phyloP scores from a whole-genome alignment of 2,797 vertebrate genomes.

The Merluccius polli region DNA sequence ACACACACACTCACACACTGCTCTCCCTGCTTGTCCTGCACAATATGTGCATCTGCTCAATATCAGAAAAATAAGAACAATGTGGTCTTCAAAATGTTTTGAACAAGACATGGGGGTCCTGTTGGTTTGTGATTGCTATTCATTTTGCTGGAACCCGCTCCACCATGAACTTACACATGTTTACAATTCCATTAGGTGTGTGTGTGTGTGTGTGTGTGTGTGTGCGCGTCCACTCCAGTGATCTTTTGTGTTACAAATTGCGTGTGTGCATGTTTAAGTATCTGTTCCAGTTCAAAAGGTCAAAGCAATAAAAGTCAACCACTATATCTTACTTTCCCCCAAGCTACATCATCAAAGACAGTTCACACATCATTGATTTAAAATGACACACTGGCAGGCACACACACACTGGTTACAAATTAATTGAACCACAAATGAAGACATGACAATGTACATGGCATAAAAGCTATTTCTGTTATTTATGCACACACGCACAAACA shows the following conservation, averaged over 20 bases:
- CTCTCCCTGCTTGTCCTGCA: no score
- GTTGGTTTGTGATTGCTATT: no score
- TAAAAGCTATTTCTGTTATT: background rate
- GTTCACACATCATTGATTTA: background rate
- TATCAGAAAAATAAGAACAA: background rate
- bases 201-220: constrained; percentile 1
- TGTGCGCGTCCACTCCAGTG: background rate
- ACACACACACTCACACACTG: constrained; percentile 4
- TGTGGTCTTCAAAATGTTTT: background rate
- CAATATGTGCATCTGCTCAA: no score
- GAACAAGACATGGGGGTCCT: no score
- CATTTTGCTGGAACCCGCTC: no score
- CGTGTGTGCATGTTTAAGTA: background rate
- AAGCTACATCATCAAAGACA: background rate
- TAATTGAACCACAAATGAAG: background rate
- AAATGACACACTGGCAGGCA: background rate
- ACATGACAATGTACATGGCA: background rate
- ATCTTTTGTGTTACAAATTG: background rate
- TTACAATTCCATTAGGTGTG: background rate
- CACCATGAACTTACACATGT: no score
- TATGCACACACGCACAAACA: background rate
- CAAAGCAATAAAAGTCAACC: background rate
- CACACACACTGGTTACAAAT: background rate
- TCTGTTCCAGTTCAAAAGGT: background rate
- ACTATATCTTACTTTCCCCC: background rate